phyloP scores from a whole-genome alignment of 1,140 invertebrate species.

The Neodiprion pinetum region DNA sequence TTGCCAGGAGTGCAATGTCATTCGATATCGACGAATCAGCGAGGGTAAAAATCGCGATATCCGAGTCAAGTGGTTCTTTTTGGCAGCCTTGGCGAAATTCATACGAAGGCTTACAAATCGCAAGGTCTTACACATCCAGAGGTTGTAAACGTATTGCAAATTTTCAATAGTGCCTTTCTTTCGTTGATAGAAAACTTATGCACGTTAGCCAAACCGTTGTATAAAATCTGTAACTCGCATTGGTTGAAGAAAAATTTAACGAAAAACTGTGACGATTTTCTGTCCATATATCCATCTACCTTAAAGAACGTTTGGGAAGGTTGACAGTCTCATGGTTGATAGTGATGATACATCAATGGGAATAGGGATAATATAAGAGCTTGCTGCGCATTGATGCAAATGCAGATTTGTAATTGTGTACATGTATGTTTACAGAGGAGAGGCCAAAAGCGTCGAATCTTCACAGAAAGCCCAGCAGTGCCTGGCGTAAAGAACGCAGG shows the following conservation, averaged over 20 bases:
- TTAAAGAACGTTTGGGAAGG: too few species aligned
- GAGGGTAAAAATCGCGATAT: neutral
- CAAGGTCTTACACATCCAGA: neutral
- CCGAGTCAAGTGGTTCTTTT: neutral
- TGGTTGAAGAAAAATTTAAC: too few species aligned
- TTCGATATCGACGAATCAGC: too few species aligned
- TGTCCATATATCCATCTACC: too few species aligned
- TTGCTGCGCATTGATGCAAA: neutral
- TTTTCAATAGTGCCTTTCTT: too few species aligned
- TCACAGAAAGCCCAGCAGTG: conserved; percentile 58
- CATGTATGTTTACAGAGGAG: conserved; percentile 48
- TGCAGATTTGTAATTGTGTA: neutral
- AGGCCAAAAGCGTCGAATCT: conserved; percentile 54
- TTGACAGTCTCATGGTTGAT: neutral
- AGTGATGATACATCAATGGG: neutral
- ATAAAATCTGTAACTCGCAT: too few species aligned
- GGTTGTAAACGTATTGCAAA: neutral
- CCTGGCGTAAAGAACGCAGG: conserved; percentile 59
- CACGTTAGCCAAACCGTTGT: too few species aligned
- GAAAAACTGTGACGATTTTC: too few species aligned
- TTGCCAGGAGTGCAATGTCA: too few species aligned
- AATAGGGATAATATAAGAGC: neutral
- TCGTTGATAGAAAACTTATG: too few species aligned
- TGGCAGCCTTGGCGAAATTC: conserved; percentile 6
- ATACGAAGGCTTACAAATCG: neutral